phyloP scores from a whole-genome alignment of 2,113 vertebrate genomes.

The Trematomus loennbergii region DNA sequence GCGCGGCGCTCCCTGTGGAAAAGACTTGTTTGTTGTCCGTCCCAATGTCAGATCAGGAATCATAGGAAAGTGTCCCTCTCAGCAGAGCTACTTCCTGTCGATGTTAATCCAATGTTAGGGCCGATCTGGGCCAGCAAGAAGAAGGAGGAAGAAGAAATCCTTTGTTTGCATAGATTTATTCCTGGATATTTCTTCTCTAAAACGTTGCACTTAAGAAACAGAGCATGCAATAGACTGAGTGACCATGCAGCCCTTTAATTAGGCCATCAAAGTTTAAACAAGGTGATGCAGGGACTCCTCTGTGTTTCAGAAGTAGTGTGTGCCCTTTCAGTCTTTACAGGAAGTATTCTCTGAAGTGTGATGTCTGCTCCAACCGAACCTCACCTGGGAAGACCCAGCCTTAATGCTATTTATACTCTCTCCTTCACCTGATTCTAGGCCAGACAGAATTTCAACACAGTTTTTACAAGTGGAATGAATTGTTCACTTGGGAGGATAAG shows the following conservation, averaged over 20 bases:
- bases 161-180: slow-evolving; percentile 45
- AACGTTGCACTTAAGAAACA: slow-evolving; percentile 13
- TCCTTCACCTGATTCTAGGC: slow-evolving; percentile 7
- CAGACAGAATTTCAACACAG: neutral
- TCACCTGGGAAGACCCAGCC: neutral
- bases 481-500: slow-evolving; percentile 11
- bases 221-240: neutral
- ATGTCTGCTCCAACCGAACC: too few species aligned
- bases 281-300: slow-evolving; percentile 6
- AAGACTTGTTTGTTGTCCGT: slow-evolving; percentile 81
- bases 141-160: slow-evolving; percentile 28
- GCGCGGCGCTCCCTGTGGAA: slow-evolving; percentile 69
- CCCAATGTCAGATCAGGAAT: slow-evolving; percentile 81
- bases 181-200: slow-evolving; percentile 26
- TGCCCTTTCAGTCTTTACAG: slow-evolving; percentile 5
- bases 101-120: slow-evolving; percentile 80
- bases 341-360: neutral
- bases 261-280: slow-evolving; percentile 25
- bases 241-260: neutral
- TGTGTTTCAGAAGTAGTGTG: slow-evolving; percentile 3
- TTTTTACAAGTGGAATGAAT: slow-evolving; percentile 22
- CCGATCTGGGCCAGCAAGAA: slow-evolving; percentile 64
- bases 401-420: neutral
- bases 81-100: slow-evolving; percentile 80
- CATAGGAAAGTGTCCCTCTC: slow-evolving; percentile 78